Evolutionary conservation across 2,113 vertebrate genomes (phyloP), one percentile per base, ranked within the genome.

Genomic region (Ascaphus truei): DNA sequence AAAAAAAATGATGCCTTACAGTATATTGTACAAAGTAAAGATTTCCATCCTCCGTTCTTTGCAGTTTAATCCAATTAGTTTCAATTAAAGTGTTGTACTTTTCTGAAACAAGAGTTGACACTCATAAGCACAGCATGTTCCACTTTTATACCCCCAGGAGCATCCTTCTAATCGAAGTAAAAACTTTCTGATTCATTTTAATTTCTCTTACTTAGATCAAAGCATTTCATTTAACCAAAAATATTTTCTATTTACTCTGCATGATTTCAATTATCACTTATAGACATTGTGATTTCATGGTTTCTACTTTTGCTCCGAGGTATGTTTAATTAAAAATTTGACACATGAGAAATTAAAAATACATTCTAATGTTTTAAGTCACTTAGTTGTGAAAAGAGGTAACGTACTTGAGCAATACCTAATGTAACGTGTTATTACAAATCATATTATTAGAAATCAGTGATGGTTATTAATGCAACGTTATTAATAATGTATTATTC

Each of bases 41-140:
- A 62, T 62, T 48, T 62, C 43, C 10, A 1, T 1, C 9, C 47
- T 52, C 34, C 41, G 15, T 53, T 41, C 50, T 39, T 18, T 29
- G 5, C 62, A 41, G 62, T 36, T 53, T 65, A 65, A 65, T 65
- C 48, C 62, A 65, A 65, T 65, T 53, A 65, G 62, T 65, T 65
- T 50, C 62, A 65, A 65, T 65, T 65, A 65, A 62, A 55, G 33
- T 18, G 31, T 50, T 65, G 48, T 30, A 52, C 62, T 39, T 65
- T 37, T 65, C 30, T n/a, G 22, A 36, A 65, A 55, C 30, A 25
- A 50, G 26, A 50, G 18, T 25, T 36, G 60, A 33, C 33, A 26
- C 23, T 65, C 39, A 53, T 65, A 53, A 34, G 48, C 62, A 53
- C 62, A 41, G 62, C 25, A 13, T 30, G 62, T 53, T 41, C 62